These are phyloP conservation scores for Poeciliopsis infans DNA, from an alignment of 2,797 vertebrate genomes.

Conservation along the genomic window DNA sequence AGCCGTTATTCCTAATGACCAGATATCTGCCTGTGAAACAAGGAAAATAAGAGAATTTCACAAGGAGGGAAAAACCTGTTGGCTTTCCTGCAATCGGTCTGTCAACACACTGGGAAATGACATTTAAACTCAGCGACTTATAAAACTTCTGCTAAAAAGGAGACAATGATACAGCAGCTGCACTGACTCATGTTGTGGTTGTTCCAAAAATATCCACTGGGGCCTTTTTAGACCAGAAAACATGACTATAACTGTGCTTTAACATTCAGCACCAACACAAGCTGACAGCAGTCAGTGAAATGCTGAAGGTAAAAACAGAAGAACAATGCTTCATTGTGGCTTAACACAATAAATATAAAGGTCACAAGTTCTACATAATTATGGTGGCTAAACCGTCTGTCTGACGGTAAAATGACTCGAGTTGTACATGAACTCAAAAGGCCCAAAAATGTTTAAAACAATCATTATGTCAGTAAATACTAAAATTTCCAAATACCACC, in stretches of 20 bases:
- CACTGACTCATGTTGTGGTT: slow-evolving; percentile 42
- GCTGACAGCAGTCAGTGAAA: slow-evolving; percentile 1
- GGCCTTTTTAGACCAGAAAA: slow-evolving; percentile 23
- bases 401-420: not conserved
- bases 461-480: not conserved
- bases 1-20: slow-evolving; percentile 97
- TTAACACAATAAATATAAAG: not conserved
- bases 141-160: slow-evolving; percentile 32
- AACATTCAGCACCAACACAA: slow-evolving; percentile 10
- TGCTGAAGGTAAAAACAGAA: not conserved
- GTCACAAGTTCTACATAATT: not conserved
- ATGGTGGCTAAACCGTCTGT: not conserved
- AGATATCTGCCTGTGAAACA: slow-evolving; percentile 93
- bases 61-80: slow-evolving; percentile 9
- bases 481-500: not conserved
- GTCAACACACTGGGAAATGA: slow-evolving; percentile 10
- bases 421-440: not conserved
- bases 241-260: not conserved
- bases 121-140: slow-evolving; percentile 29
- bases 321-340: not conserved
- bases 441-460: not conserved
- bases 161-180: slow-evolving; percentile 23
- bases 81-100: slow-evolving; percentile 1
- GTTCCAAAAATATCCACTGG: slow-evolving; percentile 46
- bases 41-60: not conserved